Evolutionary conservation across 2,888 invertebrate genomes (phyloP), one percentile per base, ranked within the genome.

Genomic region (Cantharis flavilabris): DNA sequence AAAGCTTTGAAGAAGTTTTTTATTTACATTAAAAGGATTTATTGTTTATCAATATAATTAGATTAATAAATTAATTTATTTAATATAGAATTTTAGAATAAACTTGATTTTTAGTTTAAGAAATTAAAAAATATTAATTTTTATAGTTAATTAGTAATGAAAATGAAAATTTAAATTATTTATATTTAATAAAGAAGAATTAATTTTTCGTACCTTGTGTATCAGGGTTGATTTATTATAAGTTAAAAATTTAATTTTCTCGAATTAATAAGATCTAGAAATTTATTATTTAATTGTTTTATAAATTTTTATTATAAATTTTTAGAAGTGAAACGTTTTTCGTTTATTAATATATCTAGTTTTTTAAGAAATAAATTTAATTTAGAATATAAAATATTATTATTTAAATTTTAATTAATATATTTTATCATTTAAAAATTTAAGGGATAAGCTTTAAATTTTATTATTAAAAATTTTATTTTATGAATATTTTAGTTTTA

Each of bases 271-370:
- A 90, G 91, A 91, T 89, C 87, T 91, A 92, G 90, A 88, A 89
- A 88, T 86, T 88, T 90, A 91, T 85, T 83, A 88, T 89, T 83
- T 91, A 91, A 90, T 88, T 92, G 90, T 92, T 0, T 83, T 81
- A 92, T 87, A 91, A 91, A 88, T 91, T 91, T 92, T 91, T 89
- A 88, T 72, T 90, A 92, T 91, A 90, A 85, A 89, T 89, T 89
- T 88, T 91, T 92, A 82, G 92, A 88, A 90, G 90, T 91, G 90
- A 93, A 88, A 93, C 89, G 90, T 91, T 92, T 92, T 87, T 90
- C 92, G 91, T 89, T 91, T 91, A 90, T 90, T 88, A 90, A 90
- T 86, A 91, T 92, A 92, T 92, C 92, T 92, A 91, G 90, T 92
- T 92, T 90, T 91, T 91, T 89, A 90, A 91, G 89, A 91, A 91